Evolutionary conservation across 2,113 vertebrate species (phyloP), one percentile per base, ranked within the genome.

Genomic region (Myxocyprinus asiaticus): DNA sequence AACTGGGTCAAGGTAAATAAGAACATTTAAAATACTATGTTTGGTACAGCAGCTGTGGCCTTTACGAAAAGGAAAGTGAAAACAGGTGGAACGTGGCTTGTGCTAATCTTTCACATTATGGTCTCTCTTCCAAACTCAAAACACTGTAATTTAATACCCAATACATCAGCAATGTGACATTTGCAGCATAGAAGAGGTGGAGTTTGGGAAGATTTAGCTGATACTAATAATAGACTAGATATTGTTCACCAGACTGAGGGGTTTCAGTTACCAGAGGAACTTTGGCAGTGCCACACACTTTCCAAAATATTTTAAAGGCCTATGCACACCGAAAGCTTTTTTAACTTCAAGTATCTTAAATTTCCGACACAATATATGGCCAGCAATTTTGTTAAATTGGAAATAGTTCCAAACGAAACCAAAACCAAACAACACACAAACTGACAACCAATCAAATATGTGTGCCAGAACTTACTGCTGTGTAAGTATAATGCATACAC

Each of bases 41-140:
- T 92, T 88, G 89, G 88, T 88, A 85, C 81, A 90, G 87, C 92
- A 93, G 92, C 92, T 92, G 90, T 81, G 89, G 87, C 90, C 89
- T 90, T 90, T 88, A 81, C 90, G 87, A 92, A 91, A 89, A 84
- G 79, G 84, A 91, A 88, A 87, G 63, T 81, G 84, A 85, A 90
- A 92, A 93, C 92, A 93, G 92, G 92, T 94, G 92, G 84, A 77
- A 85, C 83, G 84, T 86, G 86, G 88, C 85, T 87, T 90, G 89
- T 79, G 90, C 90, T 94, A 93, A 93, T 93, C 92, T 92, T 90
- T 89, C 86, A 92, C 91, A 92, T 93, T 93, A 93, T 90, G 89
- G 90, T 86, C 76, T 81, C 81, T 71, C 84, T 82, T 83, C 8
- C 91, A 88, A 88, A 70, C 87, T 92, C 91, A 91, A 93, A 93